These are phyloP conservation scores for Idaea aversata DNA, from an alignment of 2,888 invertebrate genomes.

Conservation along the genomic window DNA sequence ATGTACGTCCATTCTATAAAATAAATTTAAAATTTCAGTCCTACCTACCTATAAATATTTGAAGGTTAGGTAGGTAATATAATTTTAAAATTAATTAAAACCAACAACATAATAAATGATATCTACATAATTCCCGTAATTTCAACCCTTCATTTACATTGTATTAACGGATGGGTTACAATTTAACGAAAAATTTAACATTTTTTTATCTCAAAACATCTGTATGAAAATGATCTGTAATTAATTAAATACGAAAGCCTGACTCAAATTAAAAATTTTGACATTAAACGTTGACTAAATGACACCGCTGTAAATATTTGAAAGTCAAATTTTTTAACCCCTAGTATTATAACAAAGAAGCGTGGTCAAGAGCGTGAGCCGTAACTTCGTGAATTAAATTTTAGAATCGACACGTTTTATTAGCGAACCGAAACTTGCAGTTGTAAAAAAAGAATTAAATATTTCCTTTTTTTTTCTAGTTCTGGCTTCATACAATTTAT, in stretches of 20 bases:
- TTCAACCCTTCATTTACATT: neutral
- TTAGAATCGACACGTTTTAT: too few relatives aligned
- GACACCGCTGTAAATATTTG: neutral
- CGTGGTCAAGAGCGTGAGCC: neutral
- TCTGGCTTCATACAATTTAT: too few relatives aligned
- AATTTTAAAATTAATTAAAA: neutral
- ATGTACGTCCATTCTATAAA: too few relatives aligned
- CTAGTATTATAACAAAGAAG: neutral
- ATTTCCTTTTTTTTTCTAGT: too few relatives aligned
- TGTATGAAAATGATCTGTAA: neutral
- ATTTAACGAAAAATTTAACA: neutral
- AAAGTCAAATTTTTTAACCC: neutral
- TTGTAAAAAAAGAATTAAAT: too few relatives aligned
- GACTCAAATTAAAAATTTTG: neutral
- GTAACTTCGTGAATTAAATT: neutral
- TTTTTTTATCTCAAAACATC: neutral
- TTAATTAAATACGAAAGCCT: neutral
- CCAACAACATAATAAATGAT: neutral
- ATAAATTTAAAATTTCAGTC: too few relatives aligned
- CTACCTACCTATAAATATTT: too few relatives aligned
- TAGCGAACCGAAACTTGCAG: too few relatives aligned
- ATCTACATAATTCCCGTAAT: neutral
- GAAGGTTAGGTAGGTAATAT: too few relatives aligned
- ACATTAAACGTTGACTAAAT: neutral
- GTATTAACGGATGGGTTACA: neutral